Base-by-base conservation (phyloP, 2,888 invertebrate species). In the Drosophila subsilvestris region DNA sequence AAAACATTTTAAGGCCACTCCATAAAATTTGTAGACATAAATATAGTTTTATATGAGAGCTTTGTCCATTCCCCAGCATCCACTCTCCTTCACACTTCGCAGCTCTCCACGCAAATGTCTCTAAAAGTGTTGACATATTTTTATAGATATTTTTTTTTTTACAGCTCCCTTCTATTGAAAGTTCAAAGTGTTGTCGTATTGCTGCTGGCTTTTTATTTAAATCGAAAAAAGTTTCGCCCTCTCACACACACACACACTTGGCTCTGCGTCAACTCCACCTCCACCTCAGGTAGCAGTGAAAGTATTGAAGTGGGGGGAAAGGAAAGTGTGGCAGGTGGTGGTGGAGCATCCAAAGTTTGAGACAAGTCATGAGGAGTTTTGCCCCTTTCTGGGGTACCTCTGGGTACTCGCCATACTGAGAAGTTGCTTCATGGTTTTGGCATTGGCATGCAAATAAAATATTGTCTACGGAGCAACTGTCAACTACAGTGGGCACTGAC, bases 161-260 rank as follows among this genome's bases (percentile, higher is more conserved):
- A 88, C 68, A 49, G 61, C 25, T 25, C 66, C 2, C 37, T 2
- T 68, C 78, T 76, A 83, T 88, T 84, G 7, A 88, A 86, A 83
- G 84, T 88, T 83, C 68, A 86, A 88, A 88, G 69, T 86, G 84
- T 74, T 65, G 67, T 72, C 68, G 71, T 47, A 57, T 60, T 68
- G 68, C 25, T 29, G 47, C 71, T 73, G 73, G 51, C 67, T 71
- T 79, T 85, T 75, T 76, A 85, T 87, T 83, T 86, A 86, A 86
- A 89, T 88, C 86, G 86, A 86, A 83, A 79, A 67, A 82, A 76
- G 69, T 68, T 78, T 84, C 63, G 20, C 18, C 79, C 73, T 74
- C 68, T 72, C 68, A 67, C 77, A 66, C 55, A 55, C 32, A 44
- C 69, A 47, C 55, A 69, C 58, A 54, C 42, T 43, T 70, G 78